Percentiles rank a stretch among this genome's conserved stretches.
Evolutionary conservation across 2,888 invertebrate species (phyloP).

Genomic region (Endomychus coccineus): DNA sequence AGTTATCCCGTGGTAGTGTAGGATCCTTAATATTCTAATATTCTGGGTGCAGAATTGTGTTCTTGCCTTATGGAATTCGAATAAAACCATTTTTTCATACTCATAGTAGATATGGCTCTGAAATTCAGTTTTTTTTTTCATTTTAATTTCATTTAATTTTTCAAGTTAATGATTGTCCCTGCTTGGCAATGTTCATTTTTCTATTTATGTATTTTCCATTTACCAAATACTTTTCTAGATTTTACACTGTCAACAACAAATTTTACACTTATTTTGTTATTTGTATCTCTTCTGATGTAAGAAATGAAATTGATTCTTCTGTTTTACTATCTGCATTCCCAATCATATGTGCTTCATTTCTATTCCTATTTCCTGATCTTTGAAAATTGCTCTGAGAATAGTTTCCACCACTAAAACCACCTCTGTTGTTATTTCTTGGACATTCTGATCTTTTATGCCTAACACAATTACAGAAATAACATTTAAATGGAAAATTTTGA

Average conservation of each 20-base stretch:
- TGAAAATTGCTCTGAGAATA: not conserved
- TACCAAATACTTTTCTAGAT: conserved; percentile 1
- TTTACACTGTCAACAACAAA: conserved; percentile 12
- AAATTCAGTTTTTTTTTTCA: too few species aligned
- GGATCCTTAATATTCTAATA: too few species aligned
- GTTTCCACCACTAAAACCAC: not conserved
- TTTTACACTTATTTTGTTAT: too few species aligned
- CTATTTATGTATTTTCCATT: not conserved
- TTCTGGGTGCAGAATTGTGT: too few species aligned
- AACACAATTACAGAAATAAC: conserved; percentile 5
- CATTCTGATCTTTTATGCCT: conserved; percentile 7
- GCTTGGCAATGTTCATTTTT: conserved; percentile 7
- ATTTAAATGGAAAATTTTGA: conserved; percentile 3
- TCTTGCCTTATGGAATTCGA: too few species aligned
- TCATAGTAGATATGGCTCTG: too few species aligned
- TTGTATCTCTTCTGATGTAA: too few species aligned
- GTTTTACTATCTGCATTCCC: too few species aligned
- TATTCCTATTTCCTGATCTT: not conserved
- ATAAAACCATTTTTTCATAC: too few species aligned
- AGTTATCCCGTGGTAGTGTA: too few species aligned
- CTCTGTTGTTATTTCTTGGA: conserved; percentile 2
- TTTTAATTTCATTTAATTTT: too few species aligned
- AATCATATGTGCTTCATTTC: conserved; percentile 2
- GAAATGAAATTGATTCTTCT: too few species aligned
- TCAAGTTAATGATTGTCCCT: conserved; percentile 6